Evolutionary conservation across 2,797 vertebrate species (phyloP).

Genomic region (Mycteria americana): DNA sequence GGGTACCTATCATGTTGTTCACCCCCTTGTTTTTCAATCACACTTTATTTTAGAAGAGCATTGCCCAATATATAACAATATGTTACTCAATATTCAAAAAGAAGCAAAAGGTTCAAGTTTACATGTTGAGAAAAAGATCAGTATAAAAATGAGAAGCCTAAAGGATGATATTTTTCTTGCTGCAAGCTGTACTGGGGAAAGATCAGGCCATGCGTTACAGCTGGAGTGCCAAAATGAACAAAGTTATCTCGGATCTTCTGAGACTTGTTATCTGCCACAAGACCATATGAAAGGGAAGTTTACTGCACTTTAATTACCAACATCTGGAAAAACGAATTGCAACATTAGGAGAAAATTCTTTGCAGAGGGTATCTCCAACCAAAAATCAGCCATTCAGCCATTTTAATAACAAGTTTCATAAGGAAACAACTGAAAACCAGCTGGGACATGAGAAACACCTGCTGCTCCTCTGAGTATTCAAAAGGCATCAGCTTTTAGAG

Average conservation of each 20-base stretch:
- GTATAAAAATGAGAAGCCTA: not conserved
- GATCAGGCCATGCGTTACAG: not conserved
- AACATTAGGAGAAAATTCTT: constrained; percentile 8
- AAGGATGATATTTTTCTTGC: not conserved
- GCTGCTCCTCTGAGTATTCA: not conserved
- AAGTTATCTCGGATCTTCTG: not conserved
- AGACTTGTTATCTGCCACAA: not conserved
- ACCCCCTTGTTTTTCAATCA: not conserved
- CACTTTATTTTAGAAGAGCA: not conserved
- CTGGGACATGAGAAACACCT: not conserved
- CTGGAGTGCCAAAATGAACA: not conserved
- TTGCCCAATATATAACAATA: not conserved
- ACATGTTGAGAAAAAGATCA: not conserved
- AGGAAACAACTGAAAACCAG: not conserved
- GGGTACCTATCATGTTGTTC: not conserved
- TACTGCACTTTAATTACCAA: constrained; percentile 1
- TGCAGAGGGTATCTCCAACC: not conserved
- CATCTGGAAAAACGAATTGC: constrained; percentile 17
- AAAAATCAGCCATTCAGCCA: not conserved
- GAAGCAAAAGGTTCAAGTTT: not conserved
- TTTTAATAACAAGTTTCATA: not conserved
- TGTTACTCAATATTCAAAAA: not conserved
- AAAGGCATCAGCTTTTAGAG: not conserved
- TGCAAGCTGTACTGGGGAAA: not conserved
- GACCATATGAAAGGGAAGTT: not conserved